Evolutionary conservation across 2,797 vertebrate genomes (phyloP), one percentile per base, ranked within the genome.

Genomic region (Brachymystax lenok): DNA sequence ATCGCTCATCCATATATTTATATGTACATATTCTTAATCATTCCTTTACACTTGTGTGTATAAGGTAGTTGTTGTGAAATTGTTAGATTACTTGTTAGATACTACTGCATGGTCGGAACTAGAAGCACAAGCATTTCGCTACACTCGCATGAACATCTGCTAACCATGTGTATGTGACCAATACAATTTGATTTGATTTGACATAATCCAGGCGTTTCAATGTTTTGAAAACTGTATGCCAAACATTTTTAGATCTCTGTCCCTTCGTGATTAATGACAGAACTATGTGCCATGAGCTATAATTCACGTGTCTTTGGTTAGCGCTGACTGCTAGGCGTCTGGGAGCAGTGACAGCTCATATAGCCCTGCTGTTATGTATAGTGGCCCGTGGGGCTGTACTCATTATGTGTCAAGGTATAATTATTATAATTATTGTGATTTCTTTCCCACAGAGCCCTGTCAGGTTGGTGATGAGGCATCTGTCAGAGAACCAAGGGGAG

Each of bases 341-440:
- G 80, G 28, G 50, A 75, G 40, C 84, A 83, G 78, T 89, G 91
- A 92, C 92, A 91, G 90, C 86, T 92, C 88, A 80, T 86, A 89
- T 86, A 89, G 89, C 17, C 35, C 88, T 83, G 85, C 84, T 88
- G 89, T 87, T 87, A 85, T 90, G 84, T 86, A 88, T 82, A 80
- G 88, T 76, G 82, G 85, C 87, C 90, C 73, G 19, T 81, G 81
- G 90, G 59, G 90, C 87, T 86, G 78, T 83, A 76, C 82, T 92
- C 88, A 90, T 90, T 92, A 92, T 81, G 69, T 86, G 84, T 88
- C 76, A 91, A 90, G 86, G 82, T 87, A 87, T 92, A 92, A 94
- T 94, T 92, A 92, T 92, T 90, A 92, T 91, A 87, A 92, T 92
- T 92, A 89, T 89, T 88, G 79, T 82, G 83, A 87, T 81, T 54